These are phyloP conservation scores for Agrenia bidenticulata DNA, from an alignment of 2,888 invertebrate genomes.

Conservation along the genomic window DNA sequence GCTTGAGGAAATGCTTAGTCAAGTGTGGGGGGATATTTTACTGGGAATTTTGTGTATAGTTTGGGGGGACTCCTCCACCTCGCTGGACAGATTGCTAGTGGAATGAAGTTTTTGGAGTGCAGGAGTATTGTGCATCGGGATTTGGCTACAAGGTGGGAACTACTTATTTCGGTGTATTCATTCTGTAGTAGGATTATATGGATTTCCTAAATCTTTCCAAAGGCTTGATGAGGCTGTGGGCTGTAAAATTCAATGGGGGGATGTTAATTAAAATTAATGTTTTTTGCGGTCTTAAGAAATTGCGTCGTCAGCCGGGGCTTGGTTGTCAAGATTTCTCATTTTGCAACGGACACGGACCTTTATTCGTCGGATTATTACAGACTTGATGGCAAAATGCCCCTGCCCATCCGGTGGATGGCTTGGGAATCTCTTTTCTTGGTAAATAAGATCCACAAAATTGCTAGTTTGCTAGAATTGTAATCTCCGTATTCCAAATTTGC, in stretches of 20 bases:
- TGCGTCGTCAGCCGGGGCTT: constrained; percentile 80
- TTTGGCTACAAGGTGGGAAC: constrained; percentile 79
- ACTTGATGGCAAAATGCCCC: constrained; percentile 74
- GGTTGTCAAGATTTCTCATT: constrained; percentile 80
- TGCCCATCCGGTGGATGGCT: constrained; percentile 87
- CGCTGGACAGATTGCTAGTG: constrained; percentile 81
- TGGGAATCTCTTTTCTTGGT: constrained; percentile 81
- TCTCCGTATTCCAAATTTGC: too few relatives aligned
- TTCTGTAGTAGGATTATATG: not conserved
- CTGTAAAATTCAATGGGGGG: not conserved
- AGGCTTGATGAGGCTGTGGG: not conserved
- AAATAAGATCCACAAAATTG: too few relatives aligned
- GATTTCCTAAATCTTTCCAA: not conserved
- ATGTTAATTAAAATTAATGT: constrained; percentile 12
- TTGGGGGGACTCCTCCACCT: constrained; percentile 70
- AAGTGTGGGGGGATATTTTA: not conserved
- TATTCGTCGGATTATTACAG: constrained; percentile 80
- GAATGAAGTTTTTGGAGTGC: constrained; percentile 85
- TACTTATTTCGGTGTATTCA: constrained; percentile 50
- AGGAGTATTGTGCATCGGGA: constrained; percentile 89
- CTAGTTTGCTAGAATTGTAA: too few relatives aligned
- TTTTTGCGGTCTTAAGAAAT: constrained; percentile 64
- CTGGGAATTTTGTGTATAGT: constrained; percentile 46
- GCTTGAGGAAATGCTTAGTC: not conserved
- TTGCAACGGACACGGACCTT: constrained; percentile 78